Conservation (phyloP, 2,888 invertebrate genomes). For the Arge pagana region DNA sequence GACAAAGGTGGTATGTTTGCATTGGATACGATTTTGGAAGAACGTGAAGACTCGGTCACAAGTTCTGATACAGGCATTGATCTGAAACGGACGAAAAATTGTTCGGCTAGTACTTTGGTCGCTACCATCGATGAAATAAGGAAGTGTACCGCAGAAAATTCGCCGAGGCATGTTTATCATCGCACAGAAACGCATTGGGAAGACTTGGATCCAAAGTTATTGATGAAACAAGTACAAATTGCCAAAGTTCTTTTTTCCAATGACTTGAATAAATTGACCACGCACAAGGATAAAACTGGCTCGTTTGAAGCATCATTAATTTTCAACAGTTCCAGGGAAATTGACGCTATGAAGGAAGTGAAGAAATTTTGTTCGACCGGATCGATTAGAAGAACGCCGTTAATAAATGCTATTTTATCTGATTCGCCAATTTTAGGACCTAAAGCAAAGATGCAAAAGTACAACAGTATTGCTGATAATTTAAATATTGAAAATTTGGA, state of each 20-base stretch:
- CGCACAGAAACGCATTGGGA: slow-evolving; percentile 62
- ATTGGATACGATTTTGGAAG: slow-evolving; percentile 59
- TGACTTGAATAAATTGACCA: slow-evolving; percentile 34
- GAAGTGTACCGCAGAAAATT: slow-evolving; percentile 63
- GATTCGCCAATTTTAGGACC: slow-evolving; percentile 46
- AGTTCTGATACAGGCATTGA: slow-evolving; percentile 52
- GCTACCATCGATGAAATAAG: slow-evolving; percentile 70
- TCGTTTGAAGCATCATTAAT: slow-evolving; percentile 8
- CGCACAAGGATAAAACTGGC: slow-evolving; percentile 1
- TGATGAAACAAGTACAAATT: slow-evolving; percentile 37
- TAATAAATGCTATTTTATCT: slow-evolving; percentile 48
- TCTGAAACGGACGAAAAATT: slow-evolving; percentile 43
- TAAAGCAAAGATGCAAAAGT: slow-evolving; percentile 36
- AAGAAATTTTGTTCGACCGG: slow-evolving; percentile 38
- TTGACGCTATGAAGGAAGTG: slow-evolving; percentile 35
- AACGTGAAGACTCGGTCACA: slow-evolving; percentile 59
- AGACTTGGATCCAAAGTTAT: slow-evolving; percentile 39
- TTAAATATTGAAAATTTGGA: slow-evolving; percentile 28
- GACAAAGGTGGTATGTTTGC: slow-evolving; percentile 62
- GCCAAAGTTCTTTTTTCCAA: slow-evolving; percentile 41
- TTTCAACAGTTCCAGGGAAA: slow-evolving; percentile 12
- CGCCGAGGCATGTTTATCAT: slow-evolving; percentile 64
- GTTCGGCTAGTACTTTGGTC: slow-evolving; percentile 65
- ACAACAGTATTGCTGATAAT: slow-evolving; percentile 19
- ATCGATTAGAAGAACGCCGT: slow-evolving; percentile 40